phyloP scores from a whole-genome alignment of 1,140 invertebrate genomes.

The Macrosteles quadrilineatus region DNA sequence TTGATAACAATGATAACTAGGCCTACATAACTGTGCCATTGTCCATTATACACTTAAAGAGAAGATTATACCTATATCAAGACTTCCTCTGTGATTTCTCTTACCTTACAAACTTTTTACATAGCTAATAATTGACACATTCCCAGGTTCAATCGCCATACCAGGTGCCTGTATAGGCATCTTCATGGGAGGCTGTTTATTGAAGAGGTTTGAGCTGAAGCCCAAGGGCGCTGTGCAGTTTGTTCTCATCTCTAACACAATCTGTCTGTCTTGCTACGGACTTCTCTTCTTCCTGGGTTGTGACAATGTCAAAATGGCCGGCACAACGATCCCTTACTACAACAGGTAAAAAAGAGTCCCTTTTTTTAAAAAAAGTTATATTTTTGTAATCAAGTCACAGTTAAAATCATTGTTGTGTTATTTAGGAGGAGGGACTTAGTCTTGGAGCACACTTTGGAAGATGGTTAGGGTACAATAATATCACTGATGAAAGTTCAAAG shows the following conservation, averaged over 20 bases:
- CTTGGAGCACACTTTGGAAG: too few species aligned
- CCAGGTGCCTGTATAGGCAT: constrained; percentile 94
- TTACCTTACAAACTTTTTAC: constrained; percentile 19
- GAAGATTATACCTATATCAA: constrained; percentile 20
- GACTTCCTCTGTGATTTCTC: constrained; percentile 26
- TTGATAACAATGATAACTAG: too few species aligned
- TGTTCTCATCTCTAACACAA: constrained; percentile 86
- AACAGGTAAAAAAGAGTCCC: too few species aligned
- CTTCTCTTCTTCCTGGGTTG: constrained; percentile 91
- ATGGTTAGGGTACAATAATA: too few species aligned
- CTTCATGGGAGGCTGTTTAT: constrained; percentile 86
- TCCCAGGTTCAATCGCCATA: constrained; percentile 83
- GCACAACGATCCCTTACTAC: constrained; percentile 90
- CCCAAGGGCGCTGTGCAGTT: constrained; percentile 95
- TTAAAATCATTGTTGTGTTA: too few species aligned
- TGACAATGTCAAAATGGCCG: constrained; percentile 94
- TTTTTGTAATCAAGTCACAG: too few species aligned
- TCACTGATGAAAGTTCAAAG: too few species aligned
- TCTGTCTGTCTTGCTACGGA: constrained; percentile 84
- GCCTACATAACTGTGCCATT: too few species aligned
- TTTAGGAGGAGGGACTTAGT: too few species aligned
- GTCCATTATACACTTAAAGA: too few species aligned
- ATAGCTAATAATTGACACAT: constrained; percentile 27
- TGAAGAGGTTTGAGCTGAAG: constrained; percentile 84
- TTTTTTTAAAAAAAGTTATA: too few species aligned